A percentile compares a stretch with the other conserved stretches of the same genome.
Conservation (phyloP, 1,140 invertebrate genomes). For the Drosophila punjabiensis region DNA sequence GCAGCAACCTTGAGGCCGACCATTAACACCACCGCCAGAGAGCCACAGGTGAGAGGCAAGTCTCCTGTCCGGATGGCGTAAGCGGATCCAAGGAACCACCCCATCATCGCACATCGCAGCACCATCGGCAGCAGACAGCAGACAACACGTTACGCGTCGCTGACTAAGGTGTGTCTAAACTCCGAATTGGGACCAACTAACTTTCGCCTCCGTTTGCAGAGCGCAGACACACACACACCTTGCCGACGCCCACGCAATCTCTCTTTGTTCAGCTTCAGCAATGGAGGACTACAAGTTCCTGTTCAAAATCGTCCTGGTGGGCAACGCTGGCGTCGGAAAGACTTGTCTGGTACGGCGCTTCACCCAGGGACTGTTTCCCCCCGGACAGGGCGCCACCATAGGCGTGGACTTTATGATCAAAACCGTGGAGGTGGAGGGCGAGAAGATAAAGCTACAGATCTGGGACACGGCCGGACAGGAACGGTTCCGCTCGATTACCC, state of each 20-base stretch:
- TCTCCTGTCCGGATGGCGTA: conserved; percentile 55
- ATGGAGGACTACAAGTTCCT: conserved; percentile 99
- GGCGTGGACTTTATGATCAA: conserved; percentile 99
- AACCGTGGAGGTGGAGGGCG: conserved; percentile 98
- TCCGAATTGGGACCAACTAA: conserved; percentile 38
- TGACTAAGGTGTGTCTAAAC: conserved; percentile 75
- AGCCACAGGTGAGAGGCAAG: conserved; percentile 52
- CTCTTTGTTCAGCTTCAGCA: neutral
- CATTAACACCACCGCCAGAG: conserved; percentile 42
- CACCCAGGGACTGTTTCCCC: conserved; percentile 97
- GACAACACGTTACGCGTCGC: conserved; percentile 67
- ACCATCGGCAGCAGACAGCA: conserved; percentile 4
- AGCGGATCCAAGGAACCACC: conserved; percentile 50
- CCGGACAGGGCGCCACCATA: conserved; percentile 99
- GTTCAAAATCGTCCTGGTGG: conserved; percentile 98
- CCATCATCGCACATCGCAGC: conserved; percentile 18
- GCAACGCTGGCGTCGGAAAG: conserved; percentile 98
- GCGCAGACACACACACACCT: conserved; percentile 4
- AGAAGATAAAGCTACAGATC: conserved; percentile 99
- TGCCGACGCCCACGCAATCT: conserved; percentile 1
- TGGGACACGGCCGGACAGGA: conserved; percentile 96
- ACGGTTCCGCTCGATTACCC: conserved; percentile 96
- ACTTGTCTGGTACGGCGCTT: conserved; percentile 96
- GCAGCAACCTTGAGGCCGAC: conserved; percentile 41
- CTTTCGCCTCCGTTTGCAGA: conserved; percentile 37